Conservation (phyloP, 2,888 invertebrate genomes). For the Lymantria monacha region DNA sequence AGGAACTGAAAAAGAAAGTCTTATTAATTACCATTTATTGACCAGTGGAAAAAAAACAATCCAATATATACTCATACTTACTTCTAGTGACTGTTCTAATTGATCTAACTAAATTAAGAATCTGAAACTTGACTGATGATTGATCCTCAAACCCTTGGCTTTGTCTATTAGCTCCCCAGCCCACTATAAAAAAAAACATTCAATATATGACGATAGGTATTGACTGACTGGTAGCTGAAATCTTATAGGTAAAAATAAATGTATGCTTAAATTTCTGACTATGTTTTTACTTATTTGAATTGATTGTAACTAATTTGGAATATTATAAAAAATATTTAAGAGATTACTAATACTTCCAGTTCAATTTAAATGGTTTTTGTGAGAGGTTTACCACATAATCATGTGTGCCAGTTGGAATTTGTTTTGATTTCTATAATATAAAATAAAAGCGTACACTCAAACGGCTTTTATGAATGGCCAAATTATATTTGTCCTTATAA, state of each 20-base stretch:
- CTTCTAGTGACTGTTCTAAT: conserved; percentile 98
- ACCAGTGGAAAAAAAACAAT: background rate
- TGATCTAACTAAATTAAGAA: conserved; percentile 94
- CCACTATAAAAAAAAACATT: conserved; percentile 84
- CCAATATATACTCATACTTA: conserved; percentile 77
- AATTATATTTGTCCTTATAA: too few relatives aligned
- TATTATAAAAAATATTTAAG: too few relatives aligned
- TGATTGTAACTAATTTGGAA: too few relatives aligned
- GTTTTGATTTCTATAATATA: too few relatives aligned
- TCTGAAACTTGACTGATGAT: conserved; percentile 92
- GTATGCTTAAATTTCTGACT: background rate
- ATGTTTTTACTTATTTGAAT: too few relatives aligned
- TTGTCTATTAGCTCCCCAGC: conserved; percentile 90
- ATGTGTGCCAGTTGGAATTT: too few relatives aligned
- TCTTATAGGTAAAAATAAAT: background rate
- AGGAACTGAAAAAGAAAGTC: conserved; percentile 91
- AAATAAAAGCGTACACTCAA: too few relatives aligned
- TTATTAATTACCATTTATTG: background rate
- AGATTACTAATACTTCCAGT: too few relatives aligned
- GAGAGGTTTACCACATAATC: too few relatives aligned
- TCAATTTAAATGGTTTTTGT: too few relatives aligned
- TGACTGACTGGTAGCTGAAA: too few relatives aligned
- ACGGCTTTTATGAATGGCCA: too few relatives aligned
- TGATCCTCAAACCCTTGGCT: conserved; percentile 94
- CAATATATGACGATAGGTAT: background rate